Evolutionary conservation across 2,888 invertebrate genomes (phyloP).

Genomic region (Pseudeuparius sepicola): DNA sequence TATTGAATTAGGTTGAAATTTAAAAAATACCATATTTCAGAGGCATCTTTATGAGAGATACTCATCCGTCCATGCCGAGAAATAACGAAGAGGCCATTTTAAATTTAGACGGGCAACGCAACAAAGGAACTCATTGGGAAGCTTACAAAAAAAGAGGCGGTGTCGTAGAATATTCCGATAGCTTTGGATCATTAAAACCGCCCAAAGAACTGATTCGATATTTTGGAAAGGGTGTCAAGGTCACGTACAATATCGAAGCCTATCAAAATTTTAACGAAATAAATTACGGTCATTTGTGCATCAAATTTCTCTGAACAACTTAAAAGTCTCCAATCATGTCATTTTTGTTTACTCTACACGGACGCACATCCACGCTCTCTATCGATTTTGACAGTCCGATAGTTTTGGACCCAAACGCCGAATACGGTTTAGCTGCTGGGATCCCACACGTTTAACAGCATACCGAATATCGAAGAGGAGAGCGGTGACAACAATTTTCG

Average conservation of each 20-base stretch:
- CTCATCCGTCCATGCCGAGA: too few relatives aligned
- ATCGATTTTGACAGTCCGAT: constrained; percentile 10
- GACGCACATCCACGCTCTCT: constrained; percentile 9
- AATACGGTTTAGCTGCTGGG: constrained; percentile 13
- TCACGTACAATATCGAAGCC: constrained; percentile 7
- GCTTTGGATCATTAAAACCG: constrained; percentile 5
- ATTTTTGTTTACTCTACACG: constrained; percentile 11
- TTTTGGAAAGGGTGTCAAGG: constrained; percentile 7
- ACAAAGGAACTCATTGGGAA: constrained; percentile 9
- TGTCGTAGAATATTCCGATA: constrained; percentile 3
- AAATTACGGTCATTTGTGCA: constrained; percentile 8
- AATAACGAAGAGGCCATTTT: too few relatives aligned
- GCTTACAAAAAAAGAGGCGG: constrained; percentile 5
- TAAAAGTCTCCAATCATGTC: not conserved
- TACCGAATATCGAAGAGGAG: constrained; percentile 9
- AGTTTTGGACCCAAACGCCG: constrained; percentile 5
- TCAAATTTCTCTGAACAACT: not conserved
- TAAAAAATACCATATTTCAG: constrained; percentile 5
- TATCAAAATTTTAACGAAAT: constrained; percentile 7
- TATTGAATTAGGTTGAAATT: not conserved
- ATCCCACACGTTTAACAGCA: constrained; percentile 11
- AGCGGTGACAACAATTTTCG: too few relatives aligned
- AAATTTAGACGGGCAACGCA: constrained; percentile 1
- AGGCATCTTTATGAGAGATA: constrained; percentile 6
- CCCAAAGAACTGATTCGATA: constrained; percentile 7